These are phyloP conservation scores for Trididemnum miniatum DNA, from an alignment of 23 tunicate genomes.

Conservation along the genomic window DNA sequence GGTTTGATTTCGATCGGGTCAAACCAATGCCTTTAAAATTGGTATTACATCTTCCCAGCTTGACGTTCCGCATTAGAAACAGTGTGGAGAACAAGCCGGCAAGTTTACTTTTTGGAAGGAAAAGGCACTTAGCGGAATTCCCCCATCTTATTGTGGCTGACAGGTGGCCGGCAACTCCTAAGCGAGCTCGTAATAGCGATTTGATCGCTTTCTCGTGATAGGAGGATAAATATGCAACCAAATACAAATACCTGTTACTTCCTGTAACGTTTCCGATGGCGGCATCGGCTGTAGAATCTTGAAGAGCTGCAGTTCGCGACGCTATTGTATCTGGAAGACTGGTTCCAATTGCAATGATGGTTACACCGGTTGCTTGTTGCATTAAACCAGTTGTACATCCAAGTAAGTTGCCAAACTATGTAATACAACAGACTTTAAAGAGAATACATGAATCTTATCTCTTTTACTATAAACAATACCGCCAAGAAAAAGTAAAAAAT, in stretches of 20 bases:
- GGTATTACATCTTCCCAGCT: too few species aligned
- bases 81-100: too few species aligned
- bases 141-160: too few species aligned
- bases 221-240: too few species aligned
- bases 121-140: too few species aligned
- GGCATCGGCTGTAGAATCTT: constrained; percentile 67
- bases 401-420: constrained; percentile 57
- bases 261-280: constrained; percentile 81
- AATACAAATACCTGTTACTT: constrained; percentile 89
- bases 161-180: too few species aligned
- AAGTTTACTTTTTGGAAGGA: too few species aligned
- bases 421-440: neutral
- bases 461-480: neutral
- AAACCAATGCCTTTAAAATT: too few species aligned
- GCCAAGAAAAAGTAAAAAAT: neutral
- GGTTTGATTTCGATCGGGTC: too few species aligned
- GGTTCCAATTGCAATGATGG: constrained; percentile 75
- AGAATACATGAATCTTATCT: neutral
- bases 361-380: constrained; percentile 60
- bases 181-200: too few species aligned
- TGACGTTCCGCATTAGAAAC: too few species aligned
- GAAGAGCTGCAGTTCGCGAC: constrained; percentile 72
- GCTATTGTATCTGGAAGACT: constrained; percentile 76
- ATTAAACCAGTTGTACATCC: constrained; percentile 55
- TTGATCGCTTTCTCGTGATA: too few species aligned